Conservation (phyloP, 2,797 vertebrate species). For the Aulostomus chinensis region DNA sequence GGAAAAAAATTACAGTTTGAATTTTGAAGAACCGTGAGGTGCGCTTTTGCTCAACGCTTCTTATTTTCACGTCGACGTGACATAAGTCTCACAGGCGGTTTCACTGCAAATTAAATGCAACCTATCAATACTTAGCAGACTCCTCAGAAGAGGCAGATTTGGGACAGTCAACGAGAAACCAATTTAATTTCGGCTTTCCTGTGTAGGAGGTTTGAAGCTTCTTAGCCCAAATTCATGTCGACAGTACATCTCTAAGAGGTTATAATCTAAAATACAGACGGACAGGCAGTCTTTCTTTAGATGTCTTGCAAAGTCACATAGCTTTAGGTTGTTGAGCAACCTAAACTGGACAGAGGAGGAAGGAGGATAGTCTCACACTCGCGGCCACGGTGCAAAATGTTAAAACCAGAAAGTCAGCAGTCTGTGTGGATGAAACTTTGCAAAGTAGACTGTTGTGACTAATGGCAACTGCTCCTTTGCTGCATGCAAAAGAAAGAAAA, state of each 20-base stretch:
- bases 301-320: constrained; percentile 15
- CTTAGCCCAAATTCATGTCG: constrained; percentile 25
- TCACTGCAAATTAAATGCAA: background rate
- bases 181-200: constrained; percentile 19
- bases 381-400: too few relatives aligned
- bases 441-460: too few relatives aligned
- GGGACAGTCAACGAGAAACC: constrained; percentile 13
- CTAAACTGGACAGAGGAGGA: constrained; percentile 2
- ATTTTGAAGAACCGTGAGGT: too few relatives aligned
- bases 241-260: constrained; percentile 43
- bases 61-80: too few relatives aligned
- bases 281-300: constrained; percentile 11
- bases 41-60: too few relatives aligned
- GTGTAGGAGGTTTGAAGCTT: constrained; percentile 19
- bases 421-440: background rate
- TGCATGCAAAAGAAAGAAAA: background rate
- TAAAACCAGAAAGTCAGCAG: too few relatives aligned
- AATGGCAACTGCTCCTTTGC: too few relatives aligned
- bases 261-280: constrained; percentile 17
- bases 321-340: constrained; percentile 7
- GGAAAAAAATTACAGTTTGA: too few relatives aligned
- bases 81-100: too few relatives aligned
- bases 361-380: too few relatives aligned
- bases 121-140: background rate
- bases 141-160: constrained; percentile 25